Conservation (phyloP, 1,140 invertebrate genomes). For the Musca domestica region DNA sequence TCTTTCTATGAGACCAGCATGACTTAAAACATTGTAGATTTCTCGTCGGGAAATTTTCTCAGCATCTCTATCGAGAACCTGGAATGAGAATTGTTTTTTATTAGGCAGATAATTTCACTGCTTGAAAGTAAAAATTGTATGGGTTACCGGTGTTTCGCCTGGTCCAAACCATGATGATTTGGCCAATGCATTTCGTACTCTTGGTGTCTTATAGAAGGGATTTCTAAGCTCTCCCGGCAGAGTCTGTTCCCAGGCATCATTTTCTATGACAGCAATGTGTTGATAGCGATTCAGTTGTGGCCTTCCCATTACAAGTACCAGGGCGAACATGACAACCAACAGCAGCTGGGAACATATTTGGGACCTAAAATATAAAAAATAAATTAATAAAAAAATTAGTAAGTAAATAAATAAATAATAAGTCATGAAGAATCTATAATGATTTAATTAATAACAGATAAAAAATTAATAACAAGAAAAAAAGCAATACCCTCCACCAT, state of each 20-base stretch:
- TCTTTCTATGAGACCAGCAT: conserved; percentile 60
- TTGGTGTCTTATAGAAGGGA: conserved; percentile 55
- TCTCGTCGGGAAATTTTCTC: conserved; percentile 59
- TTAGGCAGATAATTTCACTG: too few relatives aligned
- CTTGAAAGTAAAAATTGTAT: too few relatives aligned
- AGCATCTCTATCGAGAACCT: conserved; percentile 59
- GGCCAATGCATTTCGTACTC: conserved; percentile 55
- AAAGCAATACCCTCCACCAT: too few relatives aligned
- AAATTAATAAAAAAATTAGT: neutral
- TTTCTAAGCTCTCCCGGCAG: conserved; percentile 52
- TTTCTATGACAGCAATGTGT: conserved; percentile 52
- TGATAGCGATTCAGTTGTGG: conserved; percentile 39
- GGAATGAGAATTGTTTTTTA: too few relatives aligned
- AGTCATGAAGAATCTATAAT: too few relatives aligned
- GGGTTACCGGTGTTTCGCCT: conserved; percentile 58
- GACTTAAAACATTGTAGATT: conserved; percentile 62
- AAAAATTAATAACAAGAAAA: too few relatives aligned
- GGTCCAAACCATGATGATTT: conserved; percentile 60
- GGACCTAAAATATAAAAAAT: neutral
- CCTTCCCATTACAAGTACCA: neutral
- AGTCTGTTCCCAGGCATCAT: conserved; percentile 50
- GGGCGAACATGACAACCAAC: neutral
- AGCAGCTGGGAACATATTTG: neutral
- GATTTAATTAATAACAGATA: too few relatives aligned
- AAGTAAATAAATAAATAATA: too few relatives aligned